Base-by-base conservation (phyloP, 2,888 invertebrate genomes). In the Clostera curtula region DNA sequence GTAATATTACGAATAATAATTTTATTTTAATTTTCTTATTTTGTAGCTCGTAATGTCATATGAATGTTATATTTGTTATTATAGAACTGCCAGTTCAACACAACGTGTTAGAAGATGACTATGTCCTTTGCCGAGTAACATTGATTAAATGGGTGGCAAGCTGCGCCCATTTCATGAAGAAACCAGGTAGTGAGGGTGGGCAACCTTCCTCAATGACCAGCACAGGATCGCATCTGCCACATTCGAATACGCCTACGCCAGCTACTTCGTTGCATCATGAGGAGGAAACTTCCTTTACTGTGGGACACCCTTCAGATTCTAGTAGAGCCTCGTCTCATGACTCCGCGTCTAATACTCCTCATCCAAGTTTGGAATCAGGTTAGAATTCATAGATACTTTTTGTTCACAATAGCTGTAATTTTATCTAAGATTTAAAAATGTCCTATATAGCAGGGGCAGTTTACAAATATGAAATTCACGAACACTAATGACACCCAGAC, bases 111-210 rank as follows among this genome's bases (percentile, higher is more conserved):
- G 88, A 92, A 61, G 89, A 85, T 56, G 87, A 90, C 71, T 88
- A 86, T 64, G 80, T 89, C 8, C 59, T 87, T 21, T 96, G 94
- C 57, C 88, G 95, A 44, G 95, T 96, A 18, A 91, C 90, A 4
- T 83, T 97, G 16, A 92, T 97, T 39, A 93, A 94, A 69, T 97
- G 96, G 96, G 86, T 96, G 10, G 92, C 93, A 0, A 92, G 88
- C 50, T 94, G 92, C 52, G 92, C 92, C 1, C 93, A 95, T 59
- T 90, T 92, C 43, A 87, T 89, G 43, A 90, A 88, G 64, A 88
- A 86, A 45, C 85, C 85, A 35, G 83, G 85, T 32, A 83, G 77
- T 26, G 85, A 85, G 11, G 70, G 64, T 0, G 79, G 80, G 0
- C 82, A 80, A 38, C 80, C 82, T 0, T 79, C 84, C 0, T 84